A percentile compares a stretch with the other conserved stretches of the same genome.
phyloP scores from a whole-genome alignment of 2,888 invertebrate species.

The Lapara coniferarum region DNA sequence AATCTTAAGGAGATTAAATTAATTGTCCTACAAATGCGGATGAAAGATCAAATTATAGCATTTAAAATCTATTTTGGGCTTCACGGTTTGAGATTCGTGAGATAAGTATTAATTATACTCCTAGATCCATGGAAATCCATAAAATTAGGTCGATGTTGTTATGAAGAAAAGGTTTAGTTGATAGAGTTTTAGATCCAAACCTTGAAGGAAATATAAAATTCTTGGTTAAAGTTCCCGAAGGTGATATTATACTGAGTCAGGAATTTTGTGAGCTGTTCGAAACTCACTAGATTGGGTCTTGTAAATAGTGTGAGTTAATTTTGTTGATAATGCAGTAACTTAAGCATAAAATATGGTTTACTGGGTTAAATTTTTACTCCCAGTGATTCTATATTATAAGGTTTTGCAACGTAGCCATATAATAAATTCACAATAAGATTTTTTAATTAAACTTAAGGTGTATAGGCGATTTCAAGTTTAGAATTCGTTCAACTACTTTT shows the following conservation, averaged over 20 bases:
- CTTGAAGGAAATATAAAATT: neutral
- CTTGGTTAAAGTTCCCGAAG: neutral
- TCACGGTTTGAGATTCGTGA: neutral
- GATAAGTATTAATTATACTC: too few relatives aligned
- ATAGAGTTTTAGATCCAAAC: neutral
- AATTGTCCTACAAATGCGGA: neutral
- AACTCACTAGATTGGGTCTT: neutral
- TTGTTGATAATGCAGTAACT: neutral
- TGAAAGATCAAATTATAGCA: slow-evolving; percentile 4
- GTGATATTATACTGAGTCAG: neutral
- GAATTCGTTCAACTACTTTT: too few relatives aligned
- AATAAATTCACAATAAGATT: too few relatives aligned
- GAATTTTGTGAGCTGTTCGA: neutral
- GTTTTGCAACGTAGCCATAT: too few relatives aligned
- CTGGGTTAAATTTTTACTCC: too few relatives aligned
- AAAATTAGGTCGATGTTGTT: too few relatives aligned
- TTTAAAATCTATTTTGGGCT: neutral
- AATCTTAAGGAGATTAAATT: slow-evolving; percentile 11
- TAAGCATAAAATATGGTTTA: too few relatives aligned
- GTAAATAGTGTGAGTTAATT: neutral
- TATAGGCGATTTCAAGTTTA: too few relatives aligned
- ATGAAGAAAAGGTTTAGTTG: neutral
- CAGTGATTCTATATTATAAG: too few relatives aligned
- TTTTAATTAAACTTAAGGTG: too few relatives aligned
- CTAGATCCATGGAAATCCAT: too few relatives aligned